phyloP scores from a whole-genome alignment of 2,888 invertebrate genomes.

The Rhynchonema sp. region DNA sequence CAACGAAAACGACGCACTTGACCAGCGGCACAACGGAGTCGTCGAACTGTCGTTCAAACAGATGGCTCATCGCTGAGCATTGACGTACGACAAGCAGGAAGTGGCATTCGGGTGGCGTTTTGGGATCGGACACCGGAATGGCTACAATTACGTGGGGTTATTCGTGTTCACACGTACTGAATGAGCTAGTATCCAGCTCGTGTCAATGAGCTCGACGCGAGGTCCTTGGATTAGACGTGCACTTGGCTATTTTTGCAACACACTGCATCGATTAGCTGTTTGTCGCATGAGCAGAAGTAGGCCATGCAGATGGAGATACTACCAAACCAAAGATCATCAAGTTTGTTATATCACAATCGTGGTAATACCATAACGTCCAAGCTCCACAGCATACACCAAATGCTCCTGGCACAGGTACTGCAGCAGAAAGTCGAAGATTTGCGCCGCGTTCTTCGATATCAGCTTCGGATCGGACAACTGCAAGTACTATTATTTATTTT shows the following conservation, averaged over 20 bases:
- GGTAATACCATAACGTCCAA: too few species aligned
- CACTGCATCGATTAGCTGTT: neutral
- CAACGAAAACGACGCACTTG: slow-evolving; percentile 40
- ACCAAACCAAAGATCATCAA: too few species aligned
- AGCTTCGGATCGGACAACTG: slow-evolving; percentile 59
- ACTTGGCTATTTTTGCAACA: slow-evolving; percentile 9
- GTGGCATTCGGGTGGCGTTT: slow-evolving; percentile 65
- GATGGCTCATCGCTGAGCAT: slow-evolving; percentile 68
- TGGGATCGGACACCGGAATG: slow-evolving; percentile 46
- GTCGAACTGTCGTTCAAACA: slow-evolving; percentile 76
- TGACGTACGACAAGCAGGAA: slow-evolving; percentile 49
- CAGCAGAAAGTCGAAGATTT: slow-evolving; percentile 58
- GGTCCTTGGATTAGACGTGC: too few species aligned
- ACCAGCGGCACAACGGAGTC: slow-evolving; percentile 71
- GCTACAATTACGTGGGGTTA: too few species aligned
- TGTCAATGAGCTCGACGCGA: too few species aligned
- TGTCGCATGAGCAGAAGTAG: slow-evolving; percentile 38
- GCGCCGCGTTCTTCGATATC: slow-evolving; percentile 46
- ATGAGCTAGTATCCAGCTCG: too few species aligned
- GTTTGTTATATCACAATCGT: too few species aligned
- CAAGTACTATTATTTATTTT: slow-evolving; percentile 4
- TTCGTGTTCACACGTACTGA: too few species aligned
- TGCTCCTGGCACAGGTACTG: slow-evolving; percentile 71
- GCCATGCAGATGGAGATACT: too few species aligned
- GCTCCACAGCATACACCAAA: slow-evolving; percentile 86